Evolutionary conservation across 1,140 invertebrate species (phyloP), one percentile per base, ranked within the genome.

Genomic region (Cylas formicarius): DNA sequence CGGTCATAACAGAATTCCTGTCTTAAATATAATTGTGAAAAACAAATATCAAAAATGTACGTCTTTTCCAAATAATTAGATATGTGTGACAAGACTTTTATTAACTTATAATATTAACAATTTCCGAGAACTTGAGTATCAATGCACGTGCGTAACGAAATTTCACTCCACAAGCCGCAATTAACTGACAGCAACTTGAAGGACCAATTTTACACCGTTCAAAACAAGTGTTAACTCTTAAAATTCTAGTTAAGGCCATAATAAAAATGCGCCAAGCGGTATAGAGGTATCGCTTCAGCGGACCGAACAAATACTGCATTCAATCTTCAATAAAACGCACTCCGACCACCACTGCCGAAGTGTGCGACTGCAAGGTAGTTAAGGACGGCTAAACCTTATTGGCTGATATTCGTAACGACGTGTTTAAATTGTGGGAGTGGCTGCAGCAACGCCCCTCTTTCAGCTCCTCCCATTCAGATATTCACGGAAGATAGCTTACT

Each of bases 131-230:
- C n/a, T n/a, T n/a, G n/a, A n/a, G n/a, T n/a, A n/a, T n/a, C n/a
- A n/a, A n/a, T n/a, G 32, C 17, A 19, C 29, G 17, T 32, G 11
- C 21, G 16, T 28, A 41, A 48, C 20, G 43, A 48, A 47, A 37
- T 46, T 40, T 26, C 46, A 39, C 35, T 34, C 36, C 38, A 33
- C 24, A 27, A 33, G 51, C 52, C 47, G 27, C 60, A 60, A 63
- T 62, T 63, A 58, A 63, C 54, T 57, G 56, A 61, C 57, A 63
- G 60, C 56, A 62, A 60, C 59, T 58, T 60, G 40, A 53, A 55
- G 47, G 51, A 44, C 43, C 46, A 40, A 42, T 56, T 60, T 58
- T 54, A 61, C 55, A 58, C 46, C 52, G 53, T 53, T 49, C 54
- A 57, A 61, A 58, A 60, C 47, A 48, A 55, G 56, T 59, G 58